Conservation (phyloP, 2,888 invertebrate species). For the Melinopterus prodromus region DNA sequence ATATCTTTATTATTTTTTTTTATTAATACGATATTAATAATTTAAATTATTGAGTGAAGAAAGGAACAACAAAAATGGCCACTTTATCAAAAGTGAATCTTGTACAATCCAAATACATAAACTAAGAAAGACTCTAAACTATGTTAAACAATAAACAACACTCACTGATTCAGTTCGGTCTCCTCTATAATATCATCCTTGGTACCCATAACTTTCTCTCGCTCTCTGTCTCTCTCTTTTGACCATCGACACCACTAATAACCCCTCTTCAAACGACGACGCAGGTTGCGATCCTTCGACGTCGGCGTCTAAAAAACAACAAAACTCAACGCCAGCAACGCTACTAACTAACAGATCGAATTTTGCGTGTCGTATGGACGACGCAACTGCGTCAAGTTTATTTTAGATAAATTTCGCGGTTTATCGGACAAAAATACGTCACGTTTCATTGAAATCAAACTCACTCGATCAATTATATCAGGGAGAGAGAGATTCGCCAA, state of each 20-base stretch:
- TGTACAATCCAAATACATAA: too few species aligned
- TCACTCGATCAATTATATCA: background rate
- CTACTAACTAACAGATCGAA: background rate
- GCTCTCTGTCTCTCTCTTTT: background rate
- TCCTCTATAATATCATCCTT: background rate
- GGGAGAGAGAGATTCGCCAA: background rate
- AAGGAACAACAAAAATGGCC: too few species aligned
- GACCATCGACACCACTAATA: background rate
- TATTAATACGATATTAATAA: too few species aligned
- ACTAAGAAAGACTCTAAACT: background rate
- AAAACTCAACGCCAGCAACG: background rate
- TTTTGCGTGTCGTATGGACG: background rate
- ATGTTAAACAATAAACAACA: background rate
- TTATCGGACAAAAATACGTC: background rate
- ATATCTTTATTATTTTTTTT: too few species aligned
- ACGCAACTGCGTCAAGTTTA: background rate
- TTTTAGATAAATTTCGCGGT: background rate
- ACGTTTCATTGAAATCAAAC: background rate
- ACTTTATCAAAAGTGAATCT: too few species aligned
- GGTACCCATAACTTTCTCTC: background rate
- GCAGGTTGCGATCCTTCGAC: background rate
- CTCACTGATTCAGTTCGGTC: background rate
- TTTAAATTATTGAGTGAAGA: too few species aligned
- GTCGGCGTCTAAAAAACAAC: constrained; percentile 4
- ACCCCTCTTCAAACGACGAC: background rate